Conservation (phyloP, 2,113 vertebrate species). For the Cheirogaleus medius region DNA sequence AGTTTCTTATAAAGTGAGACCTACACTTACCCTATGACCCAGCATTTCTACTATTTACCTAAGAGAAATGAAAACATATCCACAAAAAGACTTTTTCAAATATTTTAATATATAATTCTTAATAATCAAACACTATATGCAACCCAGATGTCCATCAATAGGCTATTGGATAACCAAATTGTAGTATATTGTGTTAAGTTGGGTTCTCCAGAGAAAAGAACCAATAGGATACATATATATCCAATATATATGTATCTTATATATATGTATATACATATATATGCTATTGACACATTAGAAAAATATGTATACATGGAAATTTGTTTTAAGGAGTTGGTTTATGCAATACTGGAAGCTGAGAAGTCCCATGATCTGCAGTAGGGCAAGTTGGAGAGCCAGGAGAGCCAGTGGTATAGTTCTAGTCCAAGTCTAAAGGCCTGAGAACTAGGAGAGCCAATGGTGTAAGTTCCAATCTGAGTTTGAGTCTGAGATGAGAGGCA, state of each 20-base stretch:
- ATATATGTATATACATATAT: too few relatives aligned
- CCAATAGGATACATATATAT: not conserved
- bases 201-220: not conserved
- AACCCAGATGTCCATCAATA: not conserved
- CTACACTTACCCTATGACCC: not conserved
- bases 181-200: not conserved
- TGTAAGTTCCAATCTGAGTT: too few relatives aligned
- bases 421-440: not conserved
- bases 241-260: too few relatives aligned
- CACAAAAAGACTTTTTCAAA: not conserved
- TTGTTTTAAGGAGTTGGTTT: not conserved
- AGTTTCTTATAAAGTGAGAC: not conserved
- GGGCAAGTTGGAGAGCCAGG: not conserved
- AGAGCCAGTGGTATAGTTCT: not conserved
- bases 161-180: not conserved
- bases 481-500: too few relatives aligned
- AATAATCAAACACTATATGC: not conserved
- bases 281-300: too few relatives aligned
- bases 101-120: not conserved
- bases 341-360: not conserved
- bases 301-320: not conserved
- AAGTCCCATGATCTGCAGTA: not conserved
- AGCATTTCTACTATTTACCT: not conserved
- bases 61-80: not conserved
- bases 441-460: not conserved